phyloP scores from a whole-genome alignment of 1,140 invertebrate genomes.

The Cephus cinctus region DNA sequence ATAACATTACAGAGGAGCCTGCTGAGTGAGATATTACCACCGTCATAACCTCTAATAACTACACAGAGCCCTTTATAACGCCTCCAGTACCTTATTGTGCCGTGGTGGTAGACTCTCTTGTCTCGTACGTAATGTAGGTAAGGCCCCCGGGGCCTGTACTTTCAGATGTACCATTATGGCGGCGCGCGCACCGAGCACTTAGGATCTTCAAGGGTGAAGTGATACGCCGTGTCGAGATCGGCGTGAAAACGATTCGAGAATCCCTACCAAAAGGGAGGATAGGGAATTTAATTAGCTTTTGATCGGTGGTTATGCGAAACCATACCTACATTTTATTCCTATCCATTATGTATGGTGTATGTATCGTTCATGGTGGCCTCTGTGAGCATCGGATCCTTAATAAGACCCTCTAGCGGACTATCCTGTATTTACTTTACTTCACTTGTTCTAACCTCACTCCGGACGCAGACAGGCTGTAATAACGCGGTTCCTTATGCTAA shows the following conservation, averaged over 20 bases:
- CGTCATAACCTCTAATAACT: conserved; percentile 54
- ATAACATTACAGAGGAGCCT: conserved; percentile 49
- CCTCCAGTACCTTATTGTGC: conserved; percentile 45
- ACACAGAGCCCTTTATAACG: conserved; percentile 51
- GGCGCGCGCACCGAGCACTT: conserved; percentile 8
- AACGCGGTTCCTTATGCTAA: too few species aligned
- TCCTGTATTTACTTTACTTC: too few species aligned
- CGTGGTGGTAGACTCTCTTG: conserved; percentile 16
- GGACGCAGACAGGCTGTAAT: too few species aligned
- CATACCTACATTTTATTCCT: too few species aligned
- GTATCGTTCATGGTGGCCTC: too few species aligned
- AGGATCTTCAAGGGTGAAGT: neutral
- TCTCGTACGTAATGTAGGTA: conserved; percentile 32
- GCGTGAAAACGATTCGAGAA: conserved; percentile 32
- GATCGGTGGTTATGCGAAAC: conserved; percentile 22
- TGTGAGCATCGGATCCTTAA: too few species aligned
- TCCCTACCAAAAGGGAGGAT: conserved; percentile 16
- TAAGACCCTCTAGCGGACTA: too few species aligned
- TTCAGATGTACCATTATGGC: conserved; percentile 25
- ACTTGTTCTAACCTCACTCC: too few species aligned
- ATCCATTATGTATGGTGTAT: too few species aligned
- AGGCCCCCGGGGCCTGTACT: conserved; percentile 23
- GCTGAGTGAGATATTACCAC: conserved; percentile 54
- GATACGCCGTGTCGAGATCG: conserved; percentile 18
- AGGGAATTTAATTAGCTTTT: conserved; percentile 30